Percentiles rank a stretch among this genome's conserved stretches.
These are phyloP conservation scores for Seira sanloemensis DNA, from an alignment of 2,888 invertebrate species.

Conservation along the genomic window DNA sequence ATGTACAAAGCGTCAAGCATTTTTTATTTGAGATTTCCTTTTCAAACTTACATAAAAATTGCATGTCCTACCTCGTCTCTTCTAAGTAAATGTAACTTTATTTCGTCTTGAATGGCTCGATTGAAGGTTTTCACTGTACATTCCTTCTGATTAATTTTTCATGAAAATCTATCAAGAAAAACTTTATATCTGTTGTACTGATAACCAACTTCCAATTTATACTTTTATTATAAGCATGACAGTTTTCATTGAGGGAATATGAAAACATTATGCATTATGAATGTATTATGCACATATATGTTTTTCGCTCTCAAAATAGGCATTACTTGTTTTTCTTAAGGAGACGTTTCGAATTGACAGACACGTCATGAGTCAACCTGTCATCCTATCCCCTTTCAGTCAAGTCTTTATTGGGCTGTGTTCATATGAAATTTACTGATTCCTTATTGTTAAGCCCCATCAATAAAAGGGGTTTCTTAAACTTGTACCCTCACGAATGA, in stretches of 20 bases:
- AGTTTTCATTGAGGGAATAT: background rate
- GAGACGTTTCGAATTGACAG: slow-evolving; percentile 52
- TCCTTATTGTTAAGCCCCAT: background rate
- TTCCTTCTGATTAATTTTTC: slow-evolving; percentile 41
- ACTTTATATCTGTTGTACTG: background rate
- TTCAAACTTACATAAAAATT: background rate
- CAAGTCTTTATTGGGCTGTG: slow-evolving; percentile 50
- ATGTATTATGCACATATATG: background rate
- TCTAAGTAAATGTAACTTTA: background rate
- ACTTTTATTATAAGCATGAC: background rate
- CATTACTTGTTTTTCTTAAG: slow-evolving; percentile 28
- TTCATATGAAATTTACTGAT: slow-evolving; percentile 35
- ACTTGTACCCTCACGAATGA: too few relatives aligned
- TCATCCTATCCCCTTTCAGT: slow-evolving; percentile 52
- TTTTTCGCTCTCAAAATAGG: background rate
- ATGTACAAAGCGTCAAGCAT: too few relatives aligned
- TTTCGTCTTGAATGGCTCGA: slow-evolving; percentile 32
- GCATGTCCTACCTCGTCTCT: too few relatives aligned
- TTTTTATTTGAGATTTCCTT: background rate
- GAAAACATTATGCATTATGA: background rate
- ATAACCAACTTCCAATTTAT: background rate
- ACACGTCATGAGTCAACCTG: slow-evolving; percentile 63
- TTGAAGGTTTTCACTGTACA: slow-evolving; percentile 28
- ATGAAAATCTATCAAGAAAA: slow-evolving; percentile 39
- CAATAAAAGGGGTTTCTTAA: background rate